These are phyloP conservation scores for Zootermopsis nevadensis DNA, from an alignment of 2,888 invertebrate genomes.

Conservation along the genomic window DNA sequence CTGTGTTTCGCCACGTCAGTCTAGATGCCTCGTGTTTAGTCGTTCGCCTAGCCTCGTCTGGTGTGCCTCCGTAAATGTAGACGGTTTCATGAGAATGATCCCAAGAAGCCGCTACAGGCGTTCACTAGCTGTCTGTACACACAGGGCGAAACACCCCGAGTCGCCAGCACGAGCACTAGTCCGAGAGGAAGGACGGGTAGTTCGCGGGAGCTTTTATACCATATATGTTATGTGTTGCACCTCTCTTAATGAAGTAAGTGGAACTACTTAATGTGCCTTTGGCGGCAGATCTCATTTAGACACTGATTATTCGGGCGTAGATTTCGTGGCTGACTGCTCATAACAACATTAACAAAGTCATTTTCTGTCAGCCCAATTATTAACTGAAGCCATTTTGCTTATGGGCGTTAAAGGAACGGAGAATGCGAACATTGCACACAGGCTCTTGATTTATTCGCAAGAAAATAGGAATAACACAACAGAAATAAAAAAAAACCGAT, in stretches of 20 bases:
- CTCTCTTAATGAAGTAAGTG: background rate
- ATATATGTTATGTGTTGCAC: background rate
- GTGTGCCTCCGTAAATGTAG: too few relatives aligned
- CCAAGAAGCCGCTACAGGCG: too few relatives aligned
- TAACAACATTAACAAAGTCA: background rate
- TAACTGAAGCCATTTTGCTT: background rate
- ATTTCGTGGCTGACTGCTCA: background rate
- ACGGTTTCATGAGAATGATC: too few relatives aligned
- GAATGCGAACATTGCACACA: background rate
- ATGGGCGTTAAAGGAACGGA: background rate
- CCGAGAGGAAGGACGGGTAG: too few relatives aligned
- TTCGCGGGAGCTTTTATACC: background rate
- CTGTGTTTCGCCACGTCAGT: background rate
- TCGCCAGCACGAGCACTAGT: too few relatives aligned
- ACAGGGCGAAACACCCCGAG: too few relatives aligned
- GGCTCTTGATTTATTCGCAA: background rate
- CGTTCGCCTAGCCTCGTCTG: too few relatives aligned
- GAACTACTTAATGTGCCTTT: background rate
- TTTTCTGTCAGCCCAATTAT: background rate
- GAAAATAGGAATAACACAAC: too few relatives aligned
- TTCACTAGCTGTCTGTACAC: too few relatives aligned
- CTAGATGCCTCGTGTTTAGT: too few relatives aligned
- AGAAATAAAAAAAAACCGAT: too few relatives aligned
- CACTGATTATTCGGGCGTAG: background rate
- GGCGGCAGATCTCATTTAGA: background rate